Evolutionary conservation across 2,797 vertebrate species (phyloP), one percentile per base, ranked within the genome.

Genomic region (Helarctos malayanus): DNA sequence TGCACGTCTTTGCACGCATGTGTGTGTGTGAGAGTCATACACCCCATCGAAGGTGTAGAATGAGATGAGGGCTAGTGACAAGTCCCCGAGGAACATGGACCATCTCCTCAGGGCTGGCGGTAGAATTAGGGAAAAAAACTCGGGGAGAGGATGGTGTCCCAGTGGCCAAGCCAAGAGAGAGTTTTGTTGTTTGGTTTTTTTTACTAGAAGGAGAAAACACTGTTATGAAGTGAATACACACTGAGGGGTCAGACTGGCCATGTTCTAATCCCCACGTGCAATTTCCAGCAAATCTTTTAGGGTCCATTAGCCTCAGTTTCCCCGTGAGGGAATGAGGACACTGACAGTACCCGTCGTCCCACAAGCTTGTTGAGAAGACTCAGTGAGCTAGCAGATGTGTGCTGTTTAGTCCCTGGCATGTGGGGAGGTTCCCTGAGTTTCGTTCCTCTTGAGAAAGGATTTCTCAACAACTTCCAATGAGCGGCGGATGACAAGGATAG

Each of bases 361-460:
- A 63, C 7, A 78, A 25, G 14, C 2, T 16, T 23, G 1, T 32
- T 54, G 69, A 69, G 75, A 65, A 59, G 63, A 45, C 19, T 6
- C 21, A 10, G 5, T 2, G 45, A 45, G 75, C 41, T 41, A 10
- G 12, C 25, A 57, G 41, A 41, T 41, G 13, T 25, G 65, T 25
- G 14, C 14, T 6, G 2, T 13, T 32, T 1, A 0, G 35, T 10
- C 0, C 35, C 80, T 2, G 25, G 21, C 65, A 41, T 0, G 0
- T 12, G 29, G 16, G 2, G 27, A 25, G 19, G 29, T 25, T 54
- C 61, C 41, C 21, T 2, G 80, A 25, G 4, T 11, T 32, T 75
- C 7, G 0, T 25, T 78, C 21, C 38, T 52, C 18, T 29, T 14
- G 14, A 38, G 49, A 38, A 38, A 6, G 2, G 49, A 7, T 38